These are phyloP conservation scores for Apotomis turbidana DNA, from an alignment of 2,888 invertebrate genomes.

Conservation along the genomic window DNA sequence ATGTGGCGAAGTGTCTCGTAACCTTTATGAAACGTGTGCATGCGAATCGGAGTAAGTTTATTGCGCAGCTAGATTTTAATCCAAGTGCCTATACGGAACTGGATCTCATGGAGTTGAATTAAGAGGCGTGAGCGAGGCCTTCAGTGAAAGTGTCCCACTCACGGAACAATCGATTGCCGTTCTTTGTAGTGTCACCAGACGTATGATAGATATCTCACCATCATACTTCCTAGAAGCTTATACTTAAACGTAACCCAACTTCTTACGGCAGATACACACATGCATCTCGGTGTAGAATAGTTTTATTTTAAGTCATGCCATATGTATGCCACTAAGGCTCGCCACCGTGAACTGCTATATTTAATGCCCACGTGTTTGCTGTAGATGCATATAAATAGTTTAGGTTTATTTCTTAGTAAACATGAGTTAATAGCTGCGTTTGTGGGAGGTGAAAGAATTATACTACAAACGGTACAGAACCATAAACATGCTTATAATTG, in stretches of 20 bases:
- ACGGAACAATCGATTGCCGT: conserved; percentile 72
- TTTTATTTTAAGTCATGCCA: conserved; percentile 42
- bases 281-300: conserved; percentile 19
- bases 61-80: conserved; percentile 68
- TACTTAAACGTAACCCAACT: conserved; percentile 51
- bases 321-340: conserved; percentile 5
- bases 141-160: conserved; percentile 77
- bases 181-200: conserved; percentile 74
- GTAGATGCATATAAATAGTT: conserved; percentile 48
- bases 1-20: conserved; percentile 62
- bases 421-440: conserved; percentile 47
- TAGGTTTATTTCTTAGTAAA: conserved; percentile 54
- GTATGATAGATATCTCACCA: conserved; percentile 66
- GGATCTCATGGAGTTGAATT: conserved; percentile 71
- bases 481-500: conserved; percentile 55
- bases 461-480: conserved; percentile 56
- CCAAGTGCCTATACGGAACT: conserved; percentile 65
- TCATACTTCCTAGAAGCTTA: conserved; percentile 59
- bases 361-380: conserved; percentile 51
- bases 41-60: conserved; percentile 62
- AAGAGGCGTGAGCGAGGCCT: conserved; percentile 65
- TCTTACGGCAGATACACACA: conserved; percentile 9
- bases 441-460: conserved; percentile 66
- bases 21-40: conserved; percentile 70
- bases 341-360: conserved; percentile 40